Evolutionary conservation across 64 coral and sea anemone genomes (phyloP), one percentile per base, ranked within the genome.

Genomic region (Actinia tenebrosa): DNA sequence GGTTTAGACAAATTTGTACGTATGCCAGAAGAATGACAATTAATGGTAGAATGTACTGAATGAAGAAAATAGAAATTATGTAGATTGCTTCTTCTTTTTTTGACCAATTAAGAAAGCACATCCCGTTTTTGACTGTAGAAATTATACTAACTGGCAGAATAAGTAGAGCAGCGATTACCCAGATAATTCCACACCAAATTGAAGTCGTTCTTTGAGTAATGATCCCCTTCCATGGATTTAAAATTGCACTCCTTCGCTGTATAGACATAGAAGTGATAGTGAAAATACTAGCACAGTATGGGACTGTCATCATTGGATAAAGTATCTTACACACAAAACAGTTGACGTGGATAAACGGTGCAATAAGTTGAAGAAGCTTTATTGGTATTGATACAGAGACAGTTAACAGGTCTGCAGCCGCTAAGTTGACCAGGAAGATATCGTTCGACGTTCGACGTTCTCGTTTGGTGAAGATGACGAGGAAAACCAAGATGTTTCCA

Each of bases 221-320:
- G 46, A 92, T 77, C 1, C 78, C 83, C 75, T 93, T 90, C 53
- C 91, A 97, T 5, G 94, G 94, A 45, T 97, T 93, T 30, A 97
- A 45, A 27, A 97, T 97, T 56, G 91, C 91, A 59, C 85, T 87
- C 60, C 94, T 88, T 53, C 94, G 77, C 53, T 97, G 91, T 4
- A 97, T 84, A 8, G 94, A 89, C 94, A 97, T 97, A 27, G 94
- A 93, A 0, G 94, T 93, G 23, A 97, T 53, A 10, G 94, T 97
- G 45, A 93, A 97, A n/a, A 93, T 89, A 26, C 94, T 97, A 59
- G 91, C 72, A 5, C 91, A 84, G 22, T 85, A 97, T 15, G 94
- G 86, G 2, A 84, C 86, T 60, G 91, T 97, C 81, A 97, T 91
- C 14, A 89, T 62, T 10, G 94, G 94, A 9, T 63, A 37, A 23